A percentile compares a stretch with the other conserved stretches of the same genome.
Conservation (phyloP, 64 coral and sea anemone genomes). For the Montipora cactus region DNA sequence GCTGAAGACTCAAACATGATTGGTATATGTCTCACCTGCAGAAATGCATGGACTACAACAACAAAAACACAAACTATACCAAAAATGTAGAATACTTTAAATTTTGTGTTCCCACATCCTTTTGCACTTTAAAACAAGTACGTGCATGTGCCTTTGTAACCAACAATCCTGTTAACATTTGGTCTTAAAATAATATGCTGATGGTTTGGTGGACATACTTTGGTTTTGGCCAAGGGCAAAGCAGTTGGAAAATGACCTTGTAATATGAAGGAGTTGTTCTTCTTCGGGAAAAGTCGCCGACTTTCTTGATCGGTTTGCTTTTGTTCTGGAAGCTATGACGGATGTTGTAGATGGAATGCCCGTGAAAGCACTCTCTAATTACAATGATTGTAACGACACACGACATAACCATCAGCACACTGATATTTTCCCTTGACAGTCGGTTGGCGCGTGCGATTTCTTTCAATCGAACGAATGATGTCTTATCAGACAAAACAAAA, state of each 20-base stretch:
- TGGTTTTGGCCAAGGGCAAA: background rate
- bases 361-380: background rate
- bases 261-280: background rate
- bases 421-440: background rate
- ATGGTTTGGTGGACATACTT: too few relatives aligned
- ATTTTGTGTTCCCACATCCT: background rate
- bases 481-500: background rate
- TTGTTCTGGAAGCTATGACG: background rate
- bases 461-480: background rate
- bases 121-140: background rate
- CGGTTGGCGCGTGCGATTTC: background rate
- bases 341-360: background rate
- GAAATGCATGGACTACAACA: background rate
- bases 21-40: background rate
- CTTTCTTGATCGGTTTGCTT: background rate
- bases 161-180: background rate
- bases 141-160: background rate
- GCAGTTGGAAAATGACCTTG: too few relatives aligned
- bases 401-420: background rate
- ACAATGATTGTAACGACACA: background rate
- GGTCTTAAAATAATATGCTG: background rate
- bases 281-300: background rate
- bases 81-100: background rate
- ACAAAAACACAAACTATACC: background rate
- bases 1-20: background rate